Evolutionary conservation across 2,888 invertebrate species (phyloP).

Genomic region (Tuta absoluta): DNA sequence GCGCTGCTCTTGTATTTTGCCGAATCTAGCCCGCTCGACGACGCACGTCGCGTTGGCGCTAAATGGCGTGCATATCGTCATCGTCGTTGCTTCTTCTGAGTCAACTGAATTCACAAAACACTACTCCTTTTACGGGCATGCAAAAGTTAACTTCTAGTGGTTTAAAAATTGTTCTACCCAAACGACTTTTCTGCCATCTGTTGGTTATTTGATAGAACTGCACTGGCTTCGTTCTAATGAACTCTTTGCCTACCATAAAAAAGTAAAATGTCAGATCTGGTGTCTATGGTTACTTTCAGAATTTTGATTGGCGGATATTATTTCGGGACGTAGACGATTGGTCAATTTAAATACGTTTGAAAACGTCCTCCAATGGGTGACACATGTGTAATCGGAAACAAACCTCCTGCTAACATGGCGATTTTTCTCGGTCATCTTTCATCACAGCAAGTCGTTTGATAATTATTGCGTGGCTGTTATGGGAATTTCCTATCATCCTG

Average conservation of each 20-base stretch:
- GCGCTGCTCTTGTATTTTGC: too few relatives aligned
- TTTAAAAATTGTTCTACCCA: too few relatives aligned
- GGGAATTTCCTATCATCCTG: conserved; percentile 65
- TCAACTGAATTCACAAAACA: too few relatives aligned
- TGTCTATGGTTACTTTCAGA: not conserved
- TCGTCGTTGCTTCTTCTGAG: too few relatives aligned
- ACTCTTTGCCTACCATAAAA: not conserved
- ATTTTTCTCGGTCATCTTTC: conserved; percentile 67
- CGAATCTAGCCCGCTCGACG: too few relatives aligned
- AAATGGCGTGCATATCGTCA: too few relatives aligned
- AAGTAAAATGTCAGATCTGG: not conserved
- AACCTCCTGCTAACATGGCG: conserved; percentile 80
- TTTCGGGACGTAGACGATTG: conserved; percentile 11
- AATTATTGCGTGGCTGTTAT: conserved; percentile 75
- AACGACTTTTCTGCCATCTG: too few relatives aligned
- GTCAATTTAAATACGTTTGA: conserved; percentile 1
- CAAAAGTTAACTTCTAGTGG: too few relatives aligned
- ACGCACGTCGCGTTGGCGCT: too few relatives aligned
- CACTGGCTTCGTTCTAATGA: not conserved
- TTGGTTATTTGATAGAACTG: too few relatives aligned
- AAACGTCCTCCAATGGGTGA: conserved; percentile 45
- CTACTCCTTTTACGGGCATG: too few relatives aligned
- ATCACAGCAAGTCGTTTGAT: conserved; percentile 66
- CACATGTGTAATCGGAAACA: conserved; percentile 65
- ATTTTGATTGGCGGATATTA: conserved; percentile 1